A percentile compares a stretch with the other conserved stretches of the same genome.
Conservation (phyloP, 2,888 invertebrate species). For the Meghimatium bilineatum region DNA sequence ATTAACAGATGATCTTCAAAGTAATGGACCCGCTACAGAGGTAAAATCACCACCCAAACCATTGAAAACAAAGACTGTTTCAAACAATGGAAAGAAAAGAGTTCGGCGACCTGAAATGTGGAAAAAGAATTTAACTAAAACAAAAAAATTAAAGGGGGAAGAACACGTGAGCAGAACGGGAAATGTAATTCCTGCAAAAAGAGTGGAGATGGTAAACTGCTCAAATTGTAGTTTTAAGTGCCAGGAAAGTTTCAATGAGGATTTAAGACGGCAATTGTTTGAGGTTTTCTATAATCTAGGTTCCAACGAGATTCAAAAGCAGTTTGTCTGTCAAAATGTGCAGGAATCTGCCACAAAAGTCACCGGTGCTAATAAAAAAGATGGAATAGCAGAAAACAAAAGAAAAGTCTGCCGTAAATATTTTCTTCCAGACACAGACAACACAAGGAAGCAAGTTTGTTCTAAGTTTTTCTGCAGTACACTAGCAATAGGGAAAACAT, state of each 20-base stretch:
- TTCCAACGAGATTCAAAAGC: slow-evolving; percentile 41
- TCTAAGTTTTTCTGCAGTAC: slow-evolving; percentile 38
- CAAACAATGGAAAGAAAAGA: slow-evolving; percentile 18
- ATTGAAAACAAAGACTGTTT: background rate
- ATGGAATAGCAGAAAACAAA: slow-evolving; percentile 21
- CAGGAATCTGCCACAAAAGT: slow-evolving; percentile 24
- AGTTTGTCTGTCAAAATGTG: slow-evolving; percentile 43
- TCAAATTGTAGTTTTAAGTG: slow-evolving; percentile 36
- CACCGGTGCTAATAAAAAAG: slow-evolving; percentile 19
- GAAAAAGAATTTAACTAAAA: slow-evolving; percentile 39
- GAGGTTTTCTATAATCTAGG: slow-evolving; percentile 35
- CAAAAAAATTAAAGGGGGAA: slow-evolving; percentile 36
- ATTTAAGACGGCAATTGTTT: slow-evolving; percentile 23
- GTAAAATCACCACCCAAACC: slow-evolving; percentile 10
- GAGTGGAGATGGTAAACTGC: slow-evolving; percentile 25
- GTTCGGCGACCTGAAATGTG: slow-evolving; percentile 27
- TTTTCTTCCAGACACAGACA: slow-evolving; percentile 38
- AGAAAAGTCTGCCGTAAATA: slow-evolving; percentile 39
- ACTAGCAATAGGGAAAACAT: slow-evolving; percentile 36
- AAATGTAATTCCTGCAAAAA: slow-evolving; percentile 34
- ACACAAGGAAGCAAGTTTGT: slow-evolving; percentile 41
- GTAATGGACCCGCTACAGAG: background rate
- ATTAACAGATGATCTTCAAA: slow-evolving; percentile 6
- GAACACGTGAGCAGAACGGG: slow-evolving; percentile 37
- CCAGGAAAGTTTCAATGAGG: slow-evolving; percentile 23